Conservation (phyloP, 2,113 vertebrate genomes). For the Phainopepla nitens region DNA sequence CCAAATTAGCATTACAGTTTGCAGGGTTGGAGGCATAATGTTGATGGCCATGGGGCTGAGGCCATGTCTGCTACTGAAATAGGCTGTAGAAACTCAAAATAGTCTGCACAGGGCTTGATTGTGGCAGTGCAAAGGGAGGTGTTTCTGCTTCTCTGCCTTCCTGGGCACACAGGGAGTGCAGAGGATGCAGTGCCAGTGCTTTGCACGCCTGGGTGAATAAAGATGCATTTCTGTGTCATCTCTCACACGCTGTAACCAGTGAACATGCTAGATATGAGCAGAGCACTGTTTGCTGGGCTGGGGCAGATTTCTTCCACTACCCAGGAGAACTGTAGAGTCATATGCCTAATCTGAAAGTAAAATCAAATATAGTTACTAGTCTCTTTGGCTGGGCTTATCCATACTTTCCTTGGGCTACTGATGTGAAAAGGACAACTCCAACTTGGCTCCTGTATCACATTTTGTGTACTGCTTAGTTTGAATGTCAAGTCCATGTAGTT, state of each 20-base stretch:
- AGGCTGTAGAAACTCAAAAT: fast-evolving
- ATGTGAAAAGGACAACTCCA: neutral
- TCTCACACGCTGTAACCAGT: neutral
- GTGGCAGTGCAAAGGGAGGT: neutral
- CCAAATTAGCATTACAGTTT: fast-evolving
- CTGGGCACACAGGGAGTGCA: neutral
- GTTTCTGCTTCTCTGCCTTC: neutral
- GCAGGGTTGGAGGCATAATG: fast-evolving
- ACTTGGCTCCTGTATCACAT: fast-evolving
- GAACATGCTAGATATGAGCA: neutral
- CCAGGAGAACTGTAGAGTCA: neutral
- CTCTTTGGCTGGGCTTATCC: neutral
- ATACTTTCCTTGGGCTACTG: neutral
- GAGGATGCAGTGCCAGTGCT: neutral
- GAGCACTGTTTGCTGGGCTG: neutral
- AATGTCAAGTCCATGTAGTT: neutral
- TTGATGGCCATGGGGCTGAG: neutral
- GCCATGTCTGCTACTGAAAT: fast-evolving
- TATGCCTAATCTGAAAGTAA: no score
- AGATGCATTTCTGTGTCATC: neutral
- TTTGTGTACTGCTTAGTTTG: neutral
- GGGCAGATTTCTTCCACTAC: neutral
- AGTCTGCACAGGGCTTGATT: neutral
- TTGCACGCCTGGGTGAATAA: neutral
- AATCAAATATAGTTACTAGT: neutral